A percentile compares a stretch with the other conserved stretches of the same genome.
phyloP scores from a whole-genome alignment of 1,140 invertebrate species.

The Nautilus pompilius region DNA sequence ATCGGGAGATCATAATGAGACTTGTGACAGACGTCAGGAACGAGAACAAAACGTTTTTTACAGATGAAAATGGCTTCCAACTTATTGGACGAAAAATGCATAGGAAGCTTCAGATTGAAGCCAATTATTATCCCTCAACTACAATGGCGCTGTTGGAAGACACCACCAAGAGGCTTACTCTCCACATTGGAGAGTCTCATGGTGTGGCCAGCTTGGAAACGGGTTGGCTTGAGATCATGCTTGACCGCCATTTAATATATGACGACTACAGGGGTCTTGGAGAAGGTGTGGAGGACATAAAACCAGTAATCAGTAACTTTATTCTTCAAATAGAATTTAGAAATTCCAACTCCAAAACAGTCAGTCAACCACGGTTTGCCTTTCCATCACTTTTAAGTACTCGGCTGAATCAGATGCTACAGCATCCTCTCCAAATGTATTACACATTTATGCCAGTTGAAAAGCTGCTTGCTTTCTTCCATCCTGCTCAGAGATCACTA shows the following conservation, averaged over 20 bases:
- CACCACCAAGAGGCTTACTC: conserved; percentile 26
- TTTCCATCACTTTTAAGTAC: conserved; percentile 31
- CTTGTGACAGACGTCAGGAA: conserved; percentile 76
- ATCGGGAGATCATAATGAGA: conserved; percentile 89
- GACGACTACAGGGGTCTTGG: conserved; percentile 93
- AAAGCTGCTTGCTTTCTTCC: conserved; percentile 21
- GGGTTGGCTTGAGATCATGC: conserved; percentile 88
- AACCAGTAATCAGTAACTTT: conserved; percentile 33
- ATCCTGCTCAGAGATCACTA: conserved; percentile 18
- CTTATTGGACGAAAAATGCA: conserved; percentile 68
- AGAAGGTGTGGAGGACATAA: conserved; percentile 86
- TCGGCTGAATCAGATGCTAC: conserved; percentile 30
- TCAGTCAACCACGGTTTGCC: conserved; percentile 13
- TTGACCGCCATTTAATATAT: conserved; percentile 85
- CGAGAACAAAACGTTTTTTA: conserved; percentile 68
- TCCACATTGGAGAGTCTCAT: conserved; percentile 45
- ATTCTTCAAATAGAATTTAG: conserved; percentile 34
- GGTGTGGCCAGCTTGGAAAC: conserved; percentile 37
- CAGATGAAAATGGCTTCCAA: conserved; percentile 93
- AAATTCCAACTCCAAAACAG: conserved; percentile 2
- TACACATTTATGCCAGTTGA: conserved; percentile 33
- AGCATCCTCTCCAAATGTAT: conserved; percentile 29
- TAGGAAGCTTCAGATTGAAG: conserved; percentile 84
- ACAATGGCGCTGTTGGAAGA: conserved; percentile 82
- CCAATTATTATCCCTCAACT: conserved; percentile 93